These are phyloP conservation scores for Diorhabda elongata DNA, from an alignment of 1,140 invertebrate species.

Conservation along the genomic window DNA sequence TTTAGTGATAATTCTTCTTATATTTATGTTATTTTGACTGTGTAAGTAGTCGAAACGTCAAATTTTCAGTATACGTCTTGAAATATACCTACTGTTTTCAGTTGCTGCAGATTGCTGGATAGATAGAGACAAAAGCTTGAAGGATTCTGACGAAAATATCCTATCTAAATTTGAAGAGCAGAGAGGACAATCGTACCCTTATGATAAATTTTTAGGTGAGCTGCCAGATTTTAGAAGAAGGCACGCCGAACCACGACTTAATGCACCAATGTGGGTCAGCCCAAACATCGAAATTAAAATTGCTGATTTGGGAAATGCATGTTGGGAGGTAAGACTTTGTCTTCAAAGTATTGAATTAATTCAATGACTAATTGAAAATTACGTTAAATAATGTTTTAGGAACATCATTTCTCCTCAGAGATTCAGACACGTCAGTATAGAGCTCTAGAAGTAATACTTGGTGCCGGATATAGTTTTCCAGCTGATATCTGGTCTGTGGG, in stretches of 20 bases:
- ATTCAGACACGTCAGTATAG: conserved; percentile 99
- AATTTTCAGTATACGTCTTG: no score
- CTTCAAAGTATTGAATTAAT: neutral
- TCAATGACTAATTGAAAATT: neutral
- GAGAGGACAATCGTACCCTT: conserved; percentile 31
- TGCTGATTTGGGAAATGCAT: conserved; percentile 97
- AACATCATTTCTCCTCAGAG: conserved; percentile 78
- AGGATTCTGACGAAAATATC: conserved; percentile 26
- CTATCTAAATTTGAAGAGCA: conserved; percentile 23
- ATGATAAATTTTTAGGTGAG: conserved; percentile 28
- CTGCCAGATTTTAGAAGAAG: conserved; percentile 29
- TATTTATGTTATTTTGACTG: no score
- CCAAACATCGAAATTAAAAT: conserved; percentile 90
- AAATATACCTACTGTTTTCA: conserved; percentile 14
- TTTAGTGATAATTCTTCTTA: no score
- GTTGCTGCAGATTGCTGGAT: conserved; percentile 32
- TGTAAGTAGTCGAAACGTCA: no score
- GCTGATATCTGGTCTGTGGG: conserved; percentile 98
- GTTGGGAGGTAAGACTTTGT: conserved; percentile 76
- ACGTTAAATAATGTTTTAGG: conserved; percentile 38
- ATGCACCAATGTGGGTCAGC: conserved; percentile 57
- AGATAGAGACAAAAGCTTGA: conserved; percentile 18
- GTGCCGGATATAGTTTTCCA: conserved; percentile 87
- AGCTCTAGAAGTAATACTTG: conserved; percentile 91
- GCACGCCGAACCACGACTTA: conserved; percentile 27